Conservation (phyloP, 1,140 invertebrate species). For the Rhizoglyphus robini region DNA sequence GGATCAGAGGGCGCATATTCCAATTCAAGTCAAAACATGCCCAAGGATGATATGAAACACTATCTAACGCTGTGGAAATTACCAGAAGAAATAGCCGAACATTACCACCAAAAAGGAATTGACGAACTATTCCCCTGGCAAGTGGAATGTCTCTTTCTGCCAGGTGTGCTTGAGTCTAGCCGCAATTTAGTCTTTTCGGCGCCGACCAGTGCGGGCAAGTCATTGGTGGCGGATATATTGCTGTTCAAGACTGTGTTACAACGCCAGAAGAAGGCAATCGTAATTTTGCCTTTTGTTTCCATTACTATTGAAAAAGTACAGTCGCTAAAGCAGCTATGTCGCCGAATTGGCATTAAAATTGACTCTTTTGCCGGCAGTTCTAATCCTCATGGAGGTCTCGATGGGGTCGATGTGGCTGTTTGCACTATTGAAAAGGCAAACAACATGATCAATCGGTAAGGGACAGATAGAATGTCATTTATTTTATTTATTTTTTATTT, state of each 20-base stretch:
- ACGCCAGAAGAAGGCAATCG: conserved; percentile 71
- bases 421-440: conserved; percentile 99
- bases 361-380: conserved; percentile 88
- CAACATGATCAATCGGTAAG: conserved; percentile 57
- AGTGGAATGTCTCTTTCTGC: conserved; percentile 35
- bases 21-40: too few relatives aligned
- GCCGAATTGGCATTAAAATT: conserved; percentile 64
- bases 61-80: too few relatives aligned
- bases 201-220: conserved; percentile 93
- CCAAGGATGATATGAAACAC: too few relatives aligned
- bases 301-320: conserved; percentile 87
- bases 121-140: conserved; percentile 40
- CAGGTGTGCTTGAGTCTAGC: conserved; percentile 40
- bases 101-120: conserved; percentile 34
- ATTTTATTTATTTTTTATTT: not conserved
- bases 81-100: conserved; percentile 32
- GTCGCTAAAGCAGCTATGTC: conserved; percentile 58
- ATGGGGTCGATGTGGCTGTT: conserved; percentile 71
- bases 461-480: not conserved
- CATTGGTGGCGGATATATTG: conserved; percentile 86
- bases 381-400: conserved; percentile 69
- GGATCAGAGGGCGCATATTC: too few relatives aligned
- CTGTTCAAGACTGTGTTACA: conserved; percentile 78
- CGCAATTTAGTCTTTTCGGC: conserved; percentile 86
- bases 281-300: conserved; percentile 91